These are phyloP conservation scores for Eucidaris tribuloides DNA, from an alignment of 35 echinoderm and acorn worm species.

Conservation along the genomic window DNA sequence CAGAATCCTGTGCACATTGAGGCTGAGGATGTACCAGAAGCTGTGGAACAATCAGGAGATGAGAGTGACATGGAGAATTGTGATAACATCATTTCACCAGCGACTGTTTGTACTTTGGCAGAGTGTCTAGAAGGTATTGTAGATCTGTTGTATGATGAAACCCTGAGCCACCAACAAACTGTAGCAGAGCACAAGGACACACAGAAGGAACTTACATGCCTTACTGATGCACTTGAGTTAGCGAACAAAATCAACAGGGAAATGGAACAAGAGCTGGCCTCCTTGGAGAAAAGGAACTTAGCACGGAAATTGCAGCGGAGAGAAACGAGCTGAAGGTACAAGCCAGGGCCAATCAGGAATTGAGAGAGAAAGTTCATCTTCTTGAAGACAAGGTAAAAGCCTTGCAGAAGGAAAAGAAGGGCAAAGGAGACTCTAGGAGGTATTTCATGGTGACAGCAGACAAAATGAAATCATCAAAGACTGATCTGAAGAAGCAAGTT, in stretches of 20 bases:
- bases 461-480: not conserved
- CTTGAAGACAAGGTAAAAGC: slow-evolving; percentile 1
- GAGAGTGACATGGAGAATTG: not conserved
- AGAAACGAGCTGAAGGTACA: slow-evolving; percentile 11
- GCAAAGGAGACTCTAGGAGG: slow-evolving; percentile 7
- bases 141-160: not conserved
- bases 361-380: slow-evolving; percentile 3
- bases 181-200: not conserved
- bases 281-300: not conserved
- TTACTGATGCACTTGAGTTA: not conserved
- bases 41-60: not conserved
- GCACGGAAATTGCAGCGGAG: not conserved
- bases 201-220: not conserved
- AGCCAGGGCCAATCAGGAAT: not conserved
- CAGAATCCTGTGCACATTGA: not conserved
- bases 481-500: not conserved
- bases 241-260: not conserved
- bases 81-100: not conserved
- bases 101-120: not conserved
- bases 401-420: not conserved
- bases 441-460: not conserved
- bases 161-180: not conserved
- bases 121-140: not conserved
- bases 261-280: not conserved
- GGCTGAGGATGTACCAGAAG: not conserved